These are phyloP conservation scores for Camponotus floridanus DNA, from an alignment of 1,140 invertebrate species.

Conservation along the genomic window DNA sequence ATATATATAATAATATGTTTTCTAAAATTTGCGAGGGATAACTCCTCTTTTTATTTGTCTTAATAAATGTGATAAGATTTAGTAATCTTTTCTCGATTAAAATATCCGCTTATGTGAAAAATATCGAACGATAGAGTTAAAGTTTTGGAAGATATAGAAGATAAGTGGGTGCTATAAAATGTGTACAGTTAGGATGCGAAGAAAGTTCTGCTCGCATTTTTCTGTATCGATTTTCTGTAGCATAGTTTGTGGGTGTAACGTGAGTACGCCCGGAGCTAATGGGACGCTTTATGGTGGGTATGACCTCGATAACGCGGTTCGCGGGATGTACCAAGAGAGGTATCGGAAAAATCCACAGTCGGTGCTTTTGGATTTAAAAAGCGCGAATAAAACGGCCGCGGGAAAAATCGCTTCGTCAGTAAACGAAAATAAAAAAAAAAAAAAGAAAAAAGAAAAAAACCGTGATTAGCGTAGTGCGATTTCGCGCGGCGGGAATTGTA, in stretches of 20 bases:
- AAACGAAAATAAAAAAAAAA: conserved; percentile 46
- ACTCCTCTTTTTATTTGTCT: not conserved
- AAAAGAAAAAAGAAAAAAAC: not conserved
- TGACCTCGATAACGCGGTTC: conserved; percentile 61
- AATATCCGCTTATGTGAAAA: not conserved
- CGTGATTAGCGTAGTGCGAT: conserved; percentile 51
- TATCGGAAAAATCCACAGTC: conserved; percentile 57
- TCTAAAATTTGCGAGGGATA: not conserved
- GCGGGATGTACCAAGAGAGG: conserved; percentile 53
- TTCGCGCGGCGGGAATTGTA: conserved; percentile 40
- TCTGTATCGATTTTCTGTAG: conserved; percentile 52
- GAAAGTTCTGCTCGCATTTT: conserved; percentile 56
- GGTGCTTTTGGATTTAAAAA: conserved; percentile 59
- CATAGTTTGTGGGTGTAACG: conserved; percentile 59
- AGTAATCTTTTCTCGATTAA: not conserved
- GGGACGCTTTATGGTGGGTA: conserved; percentile 60
- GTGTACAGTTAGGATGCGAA: conserved; percentile 45
- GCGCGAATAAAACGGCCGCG: conserved; percentile 58
- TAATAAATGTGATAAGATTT: not conserved
- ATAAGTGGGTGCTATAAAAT: conserved; percentile 30
- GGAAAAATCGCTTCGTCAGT: conserved; percentile 46
- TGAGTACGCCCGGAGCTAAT: conserved; percentile 53
- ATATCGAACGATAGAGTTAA: not conserved
- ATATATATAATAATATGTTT: not conserved
- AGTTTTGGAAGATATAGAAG: conserved; percentile 10